phyloP scores from a whole-genome alignment of 2,797 vertebrate species.

The Eupleurogrammus muticus region DNA sequence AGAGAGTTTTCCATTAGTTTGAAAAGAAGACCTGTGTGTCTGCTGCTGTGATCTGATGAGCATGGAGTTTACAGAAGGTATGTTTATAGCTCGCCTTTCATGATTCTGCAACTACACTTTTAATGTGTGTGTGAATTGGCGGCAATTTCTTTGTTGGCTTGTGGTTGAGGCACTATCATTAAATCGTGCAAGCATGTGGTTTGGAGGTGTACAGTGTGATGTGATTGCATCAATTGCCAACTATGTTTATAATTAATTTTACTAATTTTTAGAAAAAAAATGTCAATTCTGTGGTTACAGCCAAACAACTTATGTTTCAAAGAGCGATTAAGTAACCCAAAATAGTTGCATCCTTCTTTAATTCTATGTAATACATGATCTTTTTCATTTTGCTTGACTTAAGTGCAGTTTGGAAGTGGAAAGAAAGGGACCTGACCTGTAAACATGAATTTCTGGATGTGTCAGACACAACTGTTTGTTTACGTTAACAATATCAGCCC shows the following conservation, averaged over 20 bases:
- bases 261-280: too few species aligned
- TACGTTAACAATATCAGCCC: not conserved
- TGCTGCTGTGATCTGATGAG: conserved; percentile 1
- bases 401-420: not conserved
- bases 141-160: not conserved
- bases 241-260: too few species aligned
- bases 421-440: not conserved
- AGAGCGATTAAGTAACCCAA: too few species aligned
- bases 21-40: not conserved
- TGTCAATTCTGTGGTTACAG: too few species aligned
- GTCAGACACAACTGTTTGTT: not conserved
- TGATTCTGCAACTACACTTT: not conserved
- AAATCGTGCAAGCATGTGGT: not conserved
- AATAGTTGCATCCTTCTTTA: too few species aligned
- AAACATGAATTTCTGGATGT: conserved; percentile 19
- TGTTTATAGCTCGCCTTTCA: conserved; percentile 16
- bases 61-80: conserved; percentile 53
- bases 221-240: too few species aligned
- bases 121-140: not conserved
- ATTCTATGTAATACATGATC: too few species aligned
- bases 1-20: conserved; percentile 25
- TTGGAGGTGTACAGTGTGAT: not conserved
- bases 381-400: not conserved
- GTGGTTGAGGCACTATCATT: not conserved
- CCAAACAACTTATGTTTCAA: too few species aligned